Evolutionary conservation across 2,113 vertebrate genomes (phyloP), one percentile per base, ranked within the genome.

Genomic region (Delphinapterus leucas): DNA sequence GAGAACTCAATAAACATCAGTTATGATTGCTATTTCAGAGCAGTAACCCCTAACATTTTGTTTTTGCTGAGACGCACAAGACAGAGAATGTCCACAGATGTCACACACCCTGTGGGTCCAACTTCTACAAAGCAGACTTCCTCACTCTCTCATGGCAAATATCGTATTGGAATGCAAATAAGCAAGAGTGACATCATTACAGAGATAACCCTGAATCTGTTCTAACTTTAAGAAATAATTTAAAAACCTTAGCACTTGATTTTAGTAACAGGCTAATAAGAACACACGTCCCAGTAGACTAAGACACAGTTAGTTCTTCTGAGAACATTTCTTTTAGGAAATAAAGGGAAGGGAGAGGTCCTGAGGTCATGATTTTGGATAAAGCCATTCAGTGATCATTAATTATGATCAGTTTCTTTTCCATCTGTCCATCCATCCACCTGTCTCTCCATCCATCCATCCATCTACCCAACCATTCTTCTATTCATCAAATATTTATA

Each of bases 191-290:
- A 88, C 28, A 44, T 41, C 61, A 21, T 47, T 76, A 67, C 2
- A 67, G 65, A 53, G 47, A 86, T 58, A 53, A 33, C 9, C 21
- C 33, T 55, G 53, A 93, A 41, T 79, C 60, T 71, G 36, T 73
- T 96, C 63, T 60, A 61, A 63, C 25, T 93, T 91, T 79, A 60
- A 90, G 44, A 95, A 88, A n/a, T 73, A 25, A 71, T 76, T 95
- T 47, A 13, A 89, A 93, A 89, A 73, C 10, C 15, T 90, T 26
- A 95, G 25, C 23, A 65, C 6, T 77, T 89, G 91, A 83, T 68
- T 84, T 89, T 83, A 81, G 63, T 25, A 79, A 23, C 53, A 82
- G 55, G 70, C 17, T 92, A 87, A 93, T 74, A 67, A 53, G 36
- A 41, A 55, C 11, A 70, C 15, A 33, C 4, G 17, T 92, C 38